These are phyloP conservation scores for Andrena dorsata DNA, from an alignment of 2,888 invertebrate genomes.

Conservation along the genomic window DNA sequence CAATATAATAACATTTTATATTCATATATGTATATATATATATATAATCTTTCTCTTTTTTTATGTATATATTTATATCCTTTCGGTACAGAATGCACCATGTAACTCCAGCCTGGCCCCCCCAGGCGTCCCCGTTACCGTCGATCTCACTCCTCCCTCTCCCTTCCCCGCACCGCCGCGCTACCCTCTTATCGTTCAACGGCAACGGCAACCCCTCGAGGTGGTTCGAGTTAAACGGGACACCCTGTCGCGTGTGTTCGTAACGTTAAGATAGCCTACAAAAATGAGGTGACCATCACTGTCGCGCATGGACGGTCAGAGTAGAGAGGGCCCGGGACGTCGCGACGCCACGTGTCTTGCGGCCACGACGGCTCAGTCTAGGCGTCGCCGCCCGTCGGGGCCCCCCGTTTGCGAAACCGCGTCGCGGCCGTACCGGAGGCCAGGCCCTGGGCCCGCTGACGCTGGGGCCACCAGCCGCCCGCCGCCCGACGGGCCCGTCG, in stretches of 20 bases:
- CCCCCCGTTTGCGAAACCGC: conserved; percentile 54
- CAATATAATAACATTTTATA: conserved; percentile 57
- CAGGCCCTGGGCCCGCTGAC: conserved; percentile 20
- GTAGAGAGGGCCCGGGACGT: conserved; percentile 56
- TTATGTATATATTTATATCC: conserved; percentile 71
- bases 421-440: conserved; percentile 30
- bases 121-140: not conserved
- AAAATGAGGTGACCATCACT: conserved; percentile 77
- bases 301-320: conserved; percentile 77
- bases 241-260: conserved; percentile 1
- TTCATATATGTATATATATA: conserved; percentile 58
- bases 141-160: too few species aligned
- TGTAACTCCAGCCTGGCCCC: conserved; percentile 39
- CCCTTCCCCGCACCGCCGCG: not conserved
- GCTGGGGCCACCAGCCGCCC: conserved; percentile 24
- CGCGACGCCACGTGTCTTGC: conserved; percentile 81
- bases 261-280: conserved; percentile 69
- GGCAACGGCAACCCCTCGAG: not conserved
- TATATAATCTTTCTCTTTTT: conserved; percentile 63
- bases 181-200: not conserved
- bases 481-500: conserved; percentile 53
- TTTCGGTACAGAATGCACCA: conserved; percentile 30
- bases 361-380: conserved; percentile 70
- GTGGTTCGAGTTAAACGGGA: not conserved
- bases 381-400: conserved; percentile 50